Evolutionary conservation across 2,888 invertebrate species (phyloP), one percentile per base, ranked within the genome.

Genomic region (Gastrophysa polygoni): DNA sequence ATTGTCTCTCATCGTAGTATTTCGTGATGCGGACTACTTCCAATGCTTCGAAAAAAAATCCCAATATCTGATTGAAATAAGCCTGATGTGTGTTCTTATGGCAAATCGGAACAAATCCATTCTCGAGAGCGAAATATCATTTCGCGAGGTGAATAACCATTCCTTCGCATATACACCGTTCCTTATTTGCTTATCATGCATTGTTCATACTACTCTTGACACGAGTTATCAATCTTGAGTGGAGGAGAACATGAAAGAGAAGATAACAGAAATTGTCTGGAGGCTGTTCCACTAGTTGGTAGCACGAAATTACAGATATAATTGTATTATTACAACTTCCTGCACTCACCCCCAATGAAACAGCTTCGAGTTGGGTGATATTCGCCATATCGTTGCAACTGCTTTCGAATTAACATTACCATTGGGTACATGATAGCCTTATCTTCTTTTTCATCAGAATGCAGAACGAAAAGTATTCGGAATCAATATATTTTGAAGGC

Each of bases 261-360:
- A 55, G 61, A 58, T 57, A 56, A 54, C 44, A 52, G 24, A 20
- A 58, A 57, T 50, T 62, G 51, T 63, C 66, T 59, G 47, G 18
- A 24, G 59, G 64, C 60, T 18, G 56, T 68, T 52, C 56, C 57
- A 54, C 44, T 48, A 61, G 59, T 57, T 62, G 57, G 14, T 68
- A 63, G 61, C 63, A 63, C 59, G 66, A 63, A 68, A 68, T 70
- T 67, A 68, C 62, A 64, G 66, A 65, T 66, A 64, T 70, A 70
- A 70, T 70, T 68, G 68, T 60, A 61, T 70, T 68, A 70, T 68
- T 66, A 63, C 64, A 70, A 61, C 66, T 70, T 68, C 66, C 67
- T 60, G n/a, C 57, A 56, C 47, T 64, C 63, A 47, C 56, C 7
- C 50, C 43, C 24, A 24, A 47, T 54, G 32, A 49, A 49, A 57